Evolutionary conservation across 2,113 vertebrate genomes (phyloP).

Genomic region (Odobenus rosmarus): DNA sequence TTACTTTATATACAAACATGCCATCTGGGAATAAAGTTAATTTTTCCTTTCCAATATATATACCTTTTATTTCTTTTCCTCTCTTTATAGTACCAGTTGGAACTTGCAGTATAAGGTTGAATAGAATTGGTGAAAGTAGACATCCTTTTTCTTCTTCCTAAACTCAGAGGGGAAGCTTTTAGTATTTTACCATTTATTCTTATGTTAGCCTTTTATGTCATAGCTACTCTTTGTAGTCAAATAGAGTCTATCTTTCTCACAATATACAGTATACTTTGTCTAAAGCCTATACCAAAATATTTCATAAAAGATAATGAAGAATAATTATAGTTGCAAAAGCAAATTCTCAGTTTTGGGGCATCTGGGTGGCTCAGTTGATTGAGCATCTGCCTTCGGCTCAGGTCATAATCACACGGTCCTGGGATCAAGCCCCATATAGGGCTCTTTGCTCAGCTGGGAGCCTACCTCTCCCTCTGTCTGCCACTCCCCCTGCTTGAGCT

Average conservation of each 20-base stretch:
- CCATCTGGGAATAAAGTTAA: not conserved
- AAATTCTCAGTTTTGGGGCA: not conserved
- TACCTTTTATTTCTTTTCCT: not conserved
- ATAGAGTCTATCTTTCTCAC: not conserved
- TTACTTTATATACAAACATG: not conserved
- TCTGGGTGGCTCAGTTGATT: no score
- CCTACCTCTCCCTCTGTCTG: not conserved
- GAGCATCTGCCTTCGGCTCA: no score
- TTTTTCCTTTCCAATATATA: not conserved
- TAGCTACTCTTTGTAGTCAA: not conserved
- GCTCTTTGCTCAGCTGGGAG: not conserved
- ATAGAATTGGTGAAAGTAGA: not conserved
- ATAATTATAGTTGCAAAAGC: not conserved
- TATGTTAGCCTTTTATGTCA: not conserved
- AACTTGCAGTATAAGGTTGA: not conserved
- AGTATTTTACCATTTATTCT: not conserved
- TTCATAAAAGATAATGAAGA: not conserved
- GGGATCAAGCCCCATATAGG: not conserved
- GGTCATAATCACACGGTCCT: not conserved
- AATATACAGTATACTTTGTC: not conserved
- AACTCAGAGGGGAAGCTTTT: not conserved
- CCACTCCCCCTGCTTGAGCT: not conserved
- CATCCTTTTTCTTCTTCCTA: not conserved
- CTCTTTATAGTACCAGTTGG: not conserved
- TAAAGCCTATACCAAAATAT: conserved; percentile 26